A percentile compares a stretch with the other conserved stretches of the same genome.
Conservation (phyloP, 2,888 invertebrate genomes). For the Noctua pronuba region DNA sequence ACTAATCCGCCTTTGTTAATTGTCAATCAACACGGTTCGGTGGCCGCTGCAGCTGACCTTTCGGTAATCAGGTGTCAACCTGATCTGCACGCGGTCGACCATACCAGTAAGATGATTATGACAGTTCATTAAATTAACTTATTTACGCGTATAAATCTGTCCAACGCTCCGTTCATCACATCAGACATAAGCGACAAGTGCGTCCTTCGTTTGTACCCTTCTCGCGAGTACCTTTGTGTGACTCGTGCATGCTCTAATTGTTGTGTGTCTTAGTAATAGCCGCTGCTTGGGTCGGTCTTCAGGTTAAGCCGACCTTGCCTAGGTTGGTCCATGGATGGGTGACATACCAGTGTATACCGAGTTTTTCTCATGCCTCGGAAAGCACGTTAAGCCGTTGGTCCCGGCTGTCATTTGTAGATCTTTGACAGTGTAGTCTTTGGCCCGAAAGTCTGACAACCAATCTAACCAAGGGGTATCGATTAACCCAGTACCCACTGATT, state of each 20-base stretch:
- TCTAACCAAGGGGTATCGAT: not conserved
- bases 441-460: not conserved
- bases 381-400: not conserved
- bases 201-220: not conserved
- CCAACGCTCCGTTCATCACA: not conserved
- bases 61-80: slow-evolving; percentile 4
- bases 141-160: not conserved
- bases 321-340: not conserved
- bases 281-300: not conserved
- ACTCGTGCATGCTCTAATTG: not conserved
- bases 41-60: slow-evolving; percentile 22
- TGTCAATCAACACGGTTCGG: slow-evolving; percentile 32
- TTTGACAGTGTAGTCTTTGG: not conserved
- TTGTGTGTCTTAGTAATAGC: not conserved
- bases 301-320: not conserved
- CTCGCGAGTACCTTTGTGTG: not conserved
- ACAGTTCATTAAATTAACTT: slow-evolving; percentile 1
- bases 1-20: slow-evolving; percentile 20
- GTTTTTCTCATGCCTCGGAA: not conserved
- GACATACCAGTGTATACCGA: not conserved
- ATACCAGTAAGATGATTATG: slow-evolving; percentile 4
- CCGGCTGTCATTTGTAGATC: not conserved
- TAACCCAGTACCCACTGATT: not conserved
- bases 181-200: not conserved
- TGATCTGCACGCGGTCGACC: not conserved